Evolutionary conservation across 2,888 invertebrate species (phyloP).

Genomic region (Gasteruption jaculator): DNA sequence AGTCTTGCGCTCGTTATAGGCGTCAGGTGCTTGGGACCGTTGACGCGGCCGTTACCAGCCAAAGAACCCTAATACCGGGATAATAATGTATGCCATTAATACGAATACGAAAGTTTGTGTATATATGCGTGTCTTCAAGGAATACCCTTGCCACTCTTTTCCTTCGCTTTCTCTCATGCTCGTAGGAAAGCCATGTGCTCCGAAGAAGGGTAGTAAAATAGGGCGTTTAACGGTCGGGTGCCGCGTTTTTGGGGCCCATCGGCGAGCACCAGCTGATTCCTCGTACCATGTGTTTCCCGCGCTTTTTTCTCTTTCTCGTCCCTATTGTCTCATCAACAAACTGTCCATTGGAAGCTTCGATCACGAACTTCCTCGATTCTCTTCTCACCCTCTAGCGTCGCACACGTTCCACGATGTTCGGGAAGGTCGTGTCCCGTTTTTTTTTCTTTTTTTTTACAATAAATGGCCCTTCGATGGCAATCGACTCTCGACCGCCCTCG

Average conservation of each 20-base stretch:
- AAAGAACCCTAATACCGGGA: slow-evolving; percentile 29
- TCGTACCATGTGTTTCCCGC: slow-evolving; percentile 47
- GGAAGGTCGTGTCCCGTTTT: no score
- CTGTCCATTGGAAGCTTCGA: slow-evolving; percentile 21
- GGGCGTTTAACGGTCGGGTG: slow-evolving; percentile 41
- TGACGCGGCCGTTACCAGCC: slow-evolving; percentile 46
- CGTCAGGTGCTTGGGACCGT: slow-evolving; percentile 49
- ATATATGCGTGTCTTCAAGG: slow-evolving; percentile 41
- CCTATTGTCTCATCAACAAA: no score
- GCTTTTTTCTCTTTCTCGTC: slow-evolving; percentile 34
- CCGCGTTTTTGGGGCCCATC: slow-evolving; percentile 30
- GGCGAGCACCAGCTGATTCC: slow-evolving; percentile 45
- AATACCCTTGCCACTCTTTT: slow-evolving; percentile 21
- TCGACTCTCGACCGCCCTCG: no score
- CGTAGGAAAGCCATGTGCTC: slow-evolving; percentile 44
- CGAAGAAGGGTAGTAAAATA: slow-evolving; percentile 36
- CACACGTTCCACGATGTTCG: no score
- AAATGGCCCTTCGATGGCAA: no score
- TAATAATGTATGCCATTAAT: slow-evolving; percentile 48
- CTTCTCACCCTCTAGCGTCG: slow-evolving; percentile 19
- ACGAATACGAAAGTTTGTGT: slow-evolving; percentile 35
- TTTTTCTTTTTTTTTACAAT: no score
- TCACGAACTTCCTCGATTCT: slow-evolving; percentile 15
- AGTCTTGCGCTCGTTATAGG: slow-evolving; percentile 34
- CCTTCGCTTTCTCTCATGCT: slow-evolving; percentile 27